Percentiles rank a stretch among this genome's conserved stretches.
phyloP scores from a whole-genome alignment of 2,888 invertebrate species.

The Drosophila kuntzei region DNA sequence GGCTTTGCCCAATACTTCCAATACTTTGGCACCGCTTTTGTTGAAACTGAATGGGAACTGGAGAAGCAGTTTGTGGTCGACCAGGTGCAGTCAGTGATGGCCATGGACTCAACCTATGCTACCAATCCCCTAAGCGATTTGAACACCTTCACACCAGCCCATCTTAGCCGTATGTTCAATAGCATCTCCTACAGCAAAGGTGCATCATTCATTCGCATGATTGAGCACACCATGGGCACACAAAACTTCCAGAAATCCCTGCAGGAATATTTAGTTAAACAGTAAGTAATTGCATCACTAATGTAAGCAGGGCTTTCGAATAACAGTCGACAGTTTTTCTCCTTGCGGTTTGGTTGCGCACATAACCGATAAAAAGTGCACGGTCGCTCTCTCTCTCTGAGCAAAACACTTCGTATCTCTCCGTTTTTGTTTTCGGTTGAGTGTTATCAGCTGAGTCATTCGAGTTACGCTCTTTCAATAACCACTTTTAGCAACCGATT shows the following conservation, averaged over 20 bases:
- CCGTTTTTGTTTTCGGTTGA: too few relatives aligned
- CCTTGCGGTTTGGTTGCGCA: too few relatives aligned
- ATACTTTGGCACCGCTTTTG: constrained; percentile 87
- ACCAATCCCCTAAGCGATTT: constrained; percentile 88
- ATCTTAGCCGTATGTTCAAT: constrained; percentile 89
- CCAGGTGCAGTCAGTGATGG: constrained; percentile 89
- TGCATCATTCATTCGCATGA: constrained; percentile 89
- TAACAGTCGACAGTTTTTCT: too few relatives aligned
- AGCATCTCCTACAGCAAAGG: constrained; percentile 90
- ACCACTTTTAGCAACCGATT: too few relatives aligned
- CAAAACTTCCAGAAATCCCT: constrained; percentile 87
- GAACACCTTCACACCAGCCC: constrained; percentile 87
- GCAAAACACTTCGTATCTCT: too few relatives aligned
- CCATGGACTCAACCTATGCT: constrained; percentile 87
- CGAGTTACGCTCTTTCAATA: too few relatives aligned
- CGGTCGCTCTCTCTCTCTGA: too few relatives aligned
- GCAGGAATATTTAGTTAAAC: constrained; percentile 86
- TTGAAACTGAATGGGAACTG: constrained; percentile 88
- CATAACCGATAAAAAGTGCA: too few relatives aligned
- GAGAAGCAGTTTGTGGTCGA: constrained; percentile 90
- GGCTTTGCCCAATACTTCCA: constrained; percentile 90
- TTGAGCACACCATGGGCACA: constrained; percentile 88
- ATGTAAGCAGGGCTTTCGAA: too few relatives aligned
- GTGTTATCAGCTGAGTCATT: too few relatives aligned
- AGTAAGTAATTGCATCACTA: constrained; percentile 73